A percentile compares a stretch with the other conserved stretches of the same genome.
These are phyloP conservation scores for Ommatoiulus sabulosus DNA, from an alignment of 2,888 invertebrate genomes.

Conservation along the genomic window DNA sequence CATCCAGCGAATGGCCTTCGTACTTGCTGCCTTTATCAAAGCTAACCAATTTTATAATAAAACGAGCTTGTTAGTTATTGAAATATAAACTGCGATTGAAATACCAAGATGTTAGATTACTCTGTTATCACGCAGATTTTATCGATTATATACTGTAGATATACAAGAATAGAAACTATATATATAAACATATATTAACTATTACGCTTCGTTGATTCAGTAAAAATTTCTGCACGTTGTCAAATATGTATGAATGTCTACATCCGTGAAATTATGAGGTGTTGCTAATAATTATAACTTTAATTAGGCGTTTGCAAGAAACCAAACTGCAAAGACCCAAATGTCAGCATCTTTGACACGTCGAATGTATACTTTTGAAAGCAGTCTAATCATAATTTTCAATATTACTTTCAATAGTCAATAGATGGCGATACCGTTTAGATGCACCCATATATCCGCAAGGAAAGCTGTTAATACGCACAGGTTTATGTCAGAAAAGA, in stretches of 20 bases:
- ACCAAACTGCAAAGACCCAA: background rate
- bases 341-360: background rate
- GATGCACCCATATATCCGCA: too few relatives aligned
- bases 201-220: slow-evolving; percentile 10
- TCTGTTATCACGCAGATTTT: background rate
- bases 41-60: slow-evolving; percentile 7
- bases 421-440: background rate
- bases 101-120: background rate
- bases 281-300: background rate
- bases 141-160: background rate
- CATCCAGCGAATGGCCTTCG: background rate
- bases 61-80: background rate
- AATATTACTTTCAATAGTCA: background rate
- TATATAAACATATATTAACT: background rate
- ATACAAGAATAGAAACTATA: background rate
- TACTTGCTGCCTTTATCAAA: slow-evolving; percentile 21
- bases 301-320: background rate
- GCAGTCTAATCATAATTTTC: background rate
- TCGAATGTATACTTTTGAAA: background rate
- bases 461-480: background rate
- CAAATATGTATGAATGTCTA: background rate
- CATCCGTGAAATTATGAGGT: background rate
- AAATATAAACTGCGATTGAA: background rate
- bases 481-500: background rate
- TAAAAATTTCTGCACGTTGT: background rate